A percentile compares a stretch with the other conserved stretches of the same genome.
phyloP scores from a whole-genome alignment of 2,113 vertebrate species.

The Speoplatyrhinus poulsoni region DNA sequence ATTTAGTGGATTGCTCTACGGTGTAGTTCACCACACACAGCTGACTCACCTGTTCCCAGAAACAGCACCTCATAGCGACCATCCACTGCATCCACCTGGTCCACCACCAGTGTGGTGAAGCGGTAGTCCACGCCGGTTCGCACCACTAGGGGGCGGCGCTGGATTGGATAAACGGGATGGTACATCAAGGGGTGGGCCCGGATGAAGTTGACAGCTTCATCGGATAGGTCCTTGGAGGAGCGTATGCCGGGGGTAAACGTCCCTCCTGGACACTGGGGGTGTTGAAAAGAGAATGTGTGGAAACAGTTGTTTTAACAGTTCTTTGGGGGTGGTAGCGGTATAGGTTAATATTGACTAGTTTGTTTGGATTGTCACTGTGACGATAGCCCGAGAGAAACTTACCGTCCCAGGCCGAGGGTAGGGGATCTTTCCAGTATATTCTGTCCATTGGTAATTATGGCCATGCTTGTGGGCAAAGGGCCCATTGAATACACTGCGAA shows the following conservation, averaged over 20 bases:
- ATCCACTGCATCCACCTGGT: conserved; percentile 83
- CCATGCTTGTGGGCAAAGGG: conserved; percentile 86
- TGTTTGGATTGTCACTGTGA: not conserved
- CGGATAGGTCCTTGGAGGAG: conserved; percentile 83
- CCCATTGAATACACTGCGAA: conserved; percentile 85
- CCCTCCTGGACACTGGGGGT: conserved; percentile 81
- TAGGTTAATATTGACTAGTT: not conserved
- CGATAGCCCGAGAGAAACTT: conserved; percentile 29
- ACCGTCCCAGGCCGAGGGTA: conserved; percentile 85
- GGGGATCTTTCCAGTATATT: conserved; percentile 84
- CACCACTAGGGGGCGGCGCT: conserved; percentile 84
- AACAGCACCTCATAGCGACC: conserved; percentile 85
- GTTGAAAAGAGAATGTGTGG: not conserved
- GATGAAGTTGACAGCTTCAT: conserved; percentile 84
- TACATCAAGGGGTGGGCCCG: conserved; percentile 84
- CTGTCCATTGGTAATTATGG: conserved; percentile 84
- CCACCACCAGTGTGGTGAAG: conserved; percentile 82
- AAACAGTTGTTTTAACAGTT: not conserved
- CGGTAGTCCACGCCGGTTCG: conserved; percentile 81
- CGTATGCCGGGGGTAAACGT: conserved; percentile 81
- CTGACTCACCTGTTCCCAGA: conserved; percentile 79
- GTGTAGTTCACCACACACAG: not conserved
- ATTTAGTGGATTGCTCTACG: not conserved
- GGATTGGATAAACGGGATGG: conserved; percentile 80
- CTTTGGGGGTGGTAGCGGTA: not conserved